Evolutionary conservation across 2,888 invertebrate genomes (phyloP).

Genomic region (Allygus modestus): DNA sequence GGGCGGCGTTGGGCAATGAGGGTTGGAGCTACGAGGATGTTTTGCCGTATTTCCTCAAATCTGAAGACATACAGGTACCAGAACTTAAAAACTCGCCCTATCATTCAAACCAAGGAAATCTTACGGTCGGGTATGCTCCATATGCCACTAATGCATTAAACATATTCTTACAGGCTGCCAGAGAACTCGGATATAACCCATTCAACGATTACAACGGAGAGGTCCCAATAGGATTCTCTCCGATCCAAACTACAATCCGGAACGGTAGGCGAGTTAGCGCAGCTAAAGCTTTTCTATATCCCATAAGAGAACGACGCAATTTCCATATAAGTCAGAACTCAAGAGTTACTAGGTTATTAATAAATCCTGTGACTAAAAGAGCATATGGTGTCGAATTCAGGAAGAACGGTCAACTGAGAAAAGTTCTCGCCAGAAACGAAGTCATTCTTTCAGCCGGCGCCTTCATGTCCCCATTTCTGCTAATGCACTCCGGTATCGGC

Average conservation of each 20-base stretch:
- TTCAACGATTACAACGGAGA: slow-evolving; percentile 75
- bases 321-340: slow-evolving; percentile 78
- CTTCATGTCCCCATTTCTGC: slow-evolving; percentile 88
- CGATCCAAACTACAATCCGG: slow-evolving; percentile 67
- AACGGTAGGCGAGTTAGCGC: slow-evolving; percentile 76
- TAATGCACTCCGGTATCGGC: slow-evolving; percentile 88
- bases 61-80: slow-evolving; percentile 68
- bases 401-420: slow-evolving; percentile 74
- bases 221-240: slow-evolving; percentile 69
- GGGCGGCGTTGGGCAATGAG: slow-evolving; percentile 72
- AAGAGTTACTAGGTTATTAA: slow-evolving; percentile 78
- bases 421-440: slow-evolving; percentile 80
- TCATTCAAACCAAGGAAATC: slow-evolving; percentile 82
- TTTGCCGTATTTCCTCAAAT: slow-evolving; percentile 70
- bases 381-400: slow-evolving; percentile 79
- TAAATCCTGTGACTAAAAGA: slow-evolving; percentile 75
- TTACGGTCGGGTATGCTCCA: slow-evolving; percentile 82
- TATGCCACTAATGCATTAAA: slow-evolving; percentile 81
- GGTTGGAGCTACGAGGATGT: slow-evolving; percentile 71
- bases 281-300: slow-evolving; percentile 80
- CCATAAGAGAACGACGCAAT: slow-evolving; percentile 77
- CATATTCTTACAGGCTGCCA: slow-evolving; percentile 82
- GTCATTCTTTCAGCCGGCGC: slow-evolving; percentile 87
- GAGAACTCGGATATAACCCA: slow-evolving; percentile 83
- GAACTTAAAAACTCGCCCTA: slow-evolving; percentile 73